A percentile compares a stretch with the other conserved stretches of the same genome.
Evolutionary conservation across 2,888 invertebrate species (phyloP).

Genomic region (Drosophila borborema): DNA sequence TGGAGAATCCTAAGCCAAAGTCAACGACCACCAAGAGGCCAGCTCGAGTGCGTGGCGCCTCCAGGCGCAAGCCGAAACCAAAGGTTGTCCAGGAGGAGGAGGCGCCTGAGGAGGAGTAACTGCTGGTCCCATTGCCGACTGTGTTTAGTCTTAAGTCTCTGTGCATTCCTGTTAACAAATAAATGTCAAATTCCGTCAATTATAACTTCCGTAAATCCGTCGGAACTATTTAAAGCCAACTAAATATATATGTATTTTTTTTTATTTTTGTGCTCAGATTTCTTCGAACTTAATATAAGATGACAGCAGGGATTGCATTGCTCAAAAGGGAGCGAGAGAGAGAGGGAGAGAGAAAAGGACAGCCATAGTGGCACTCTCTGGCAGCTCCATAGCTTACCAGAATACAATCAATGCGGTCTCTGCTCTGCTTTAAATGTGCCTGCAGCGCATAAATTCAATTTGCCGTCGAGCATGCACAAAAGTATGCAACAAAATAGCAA

Average conservation of each 20-base stretch:
- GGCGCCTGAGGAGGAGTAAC: constrained; percentile 61
- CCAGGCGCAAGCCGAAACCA: constrained; percentile 75
- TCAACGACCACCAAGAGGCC: constrained; percentile 85
- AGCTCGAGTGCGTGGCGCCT: constrained; percentile 86
- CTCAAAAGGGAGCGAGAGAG: too few relatives aligned
- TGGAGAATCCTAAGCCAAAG: constrained; percentile 91
- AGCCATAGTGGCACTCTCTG: neutral
- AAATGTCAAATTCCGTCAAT: constrained; percentile 26
- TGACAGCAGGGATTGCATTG: constrained; percentile 12
- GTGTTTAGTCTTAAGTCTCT: constrained; percentile 54
- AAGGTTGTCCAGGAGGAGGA: constrained; percentile 69
- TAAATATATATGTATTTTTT: too few relatives aligned
- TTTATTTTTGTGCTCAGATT: constrained; percentile 33
- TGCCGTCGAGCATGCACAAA: constrained; percentile 67
- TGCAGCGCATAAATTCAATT: constrained; percentile 78
- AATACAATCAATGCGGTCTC: constrained; percentile 56
- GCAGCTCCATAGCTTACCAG: constrained; percentile 12
- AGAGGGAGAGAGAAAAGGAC: neutral
- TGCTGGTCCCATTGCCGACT: constrained; percentile 46
- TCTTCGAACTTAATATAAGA: constrained; percentile 39
- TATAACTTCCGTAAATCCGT: too few relatives aligned
- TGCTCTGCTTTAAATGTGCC: constrained; percentile 32
- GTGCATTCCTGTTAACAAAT: constrained; percentile 41
- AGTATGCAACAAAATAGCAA: constrained; percentile 74
- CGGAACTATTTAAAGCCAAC: constrained; percentile 4